Conservation (phyloP, 2,888 invertebrate species). For the Sericinus montela region DNA sequence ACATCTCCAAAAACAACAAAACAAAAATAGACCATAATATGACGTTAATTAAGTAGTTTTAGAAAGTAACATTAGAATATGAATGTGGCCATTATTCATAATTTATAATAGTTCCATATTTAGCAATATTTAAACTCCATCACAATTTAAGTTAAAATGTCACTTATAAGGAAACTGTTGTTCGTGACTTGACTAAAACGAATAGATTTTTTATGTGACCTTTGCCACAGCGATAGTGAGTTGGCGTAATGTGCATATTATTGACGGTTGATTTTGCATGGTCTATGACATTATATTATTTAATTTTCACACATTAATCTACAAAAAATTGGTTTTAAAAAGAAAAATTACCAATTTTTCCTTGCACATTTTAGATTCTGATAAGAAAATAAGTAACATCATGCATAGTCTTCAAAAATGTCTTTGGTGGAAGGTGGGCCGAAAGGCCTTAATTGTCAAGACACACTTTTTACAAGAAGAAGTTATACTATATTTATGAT, state of each 20-base stretch:
- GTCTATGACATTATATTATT: neutral
- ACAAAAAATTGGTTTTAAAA: too few species aligned
- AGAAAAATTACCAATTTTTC: too few species aligned
- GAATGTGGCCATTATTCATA: neutral
- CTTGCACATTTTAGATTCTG: too few species aligned
- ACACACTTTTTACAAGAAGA: too few species aligned
- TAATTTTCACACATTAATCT: too few species aligned
- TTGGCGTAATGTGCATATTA: conserved; percentile 11
- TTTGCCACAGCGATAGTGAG: conserved; percentile 10
- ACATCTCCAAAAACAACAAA: neutral
- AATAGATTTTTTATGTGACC: conserved; percentile 14
- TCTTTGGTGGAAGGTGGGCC: too few species aligned
- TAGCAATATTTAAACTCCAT: conserved; percentile 14
- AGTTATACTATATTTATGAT: too few species aligned
- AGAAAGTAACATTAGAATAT: conserved; percentile 2
- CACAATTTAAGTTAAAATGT: conserved; percentile 13
- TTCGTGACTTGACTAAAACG: conserved; percentile 16
- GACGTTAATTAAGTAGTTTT: neutral
- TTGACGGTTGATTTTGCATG: neutral
- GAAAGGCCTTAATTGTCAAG: too few species aligned
- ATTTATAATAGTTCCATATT: neutral
- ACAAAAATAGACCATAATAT: neutral
- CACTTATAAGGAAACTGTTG: conserved; percentile 15
- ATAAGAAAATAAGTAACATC: too few species aligned
- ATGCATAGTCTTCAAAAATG: too few species aligned